Evolutionary conservation across 1,140 invertebrate species (phyloP).

Genomic region (Brachionus koreanus): DNA sequence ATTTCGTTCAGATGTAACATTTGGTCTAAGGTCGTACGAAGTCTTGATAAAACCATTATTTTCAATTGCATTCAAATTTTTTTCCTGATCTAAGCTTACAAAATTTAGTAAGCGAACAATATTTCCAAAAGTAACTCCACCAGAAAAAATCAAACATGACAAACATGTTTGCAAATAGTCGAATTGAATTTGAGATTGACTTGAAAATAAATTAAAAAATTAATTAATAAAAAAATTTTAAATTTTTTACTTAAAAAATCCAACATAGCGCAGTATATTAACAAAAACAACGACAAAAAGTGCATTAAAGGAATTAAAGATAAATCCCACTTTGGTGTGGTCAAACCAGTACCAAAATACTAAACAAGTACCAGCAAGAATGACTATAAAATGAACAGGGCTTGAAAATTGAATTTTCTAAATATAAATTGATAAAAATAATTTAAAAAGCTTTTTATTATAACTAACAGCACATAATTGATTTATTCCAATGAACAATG

Average conservation of each 20-base stretch:
- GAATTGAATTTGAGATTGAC: conserved; percentile 21
- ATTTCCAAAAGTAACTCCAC: conserved; percentile 29
- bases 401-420: conserved; percentile 44
- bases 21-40: neutral
- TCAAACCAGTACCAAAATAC: conserved; percentile 45
- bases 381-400: conserved; percentile 16
- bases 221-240: neutral
- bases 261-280: conserved; percentile 1
- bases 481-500: conserved; percentile 29
- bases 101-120: conserved; percentile 8
- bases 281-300: neutral
- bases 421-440: neutral
- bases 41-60: neutral
- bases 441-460: neutral
- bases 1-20: neutral
- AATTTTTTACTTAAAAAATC: conserved; percentile 21
- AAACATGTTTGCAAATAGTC: conserved; percentile 42
- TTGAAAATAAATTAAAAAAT: conserved; percentile 1
- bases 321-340: conserved; percentile 18
- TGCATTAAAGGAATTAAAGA: conserved; percentile 37
- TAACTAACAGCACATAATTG: conserved; percentile 39
- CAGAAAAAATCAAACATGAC: conserved; percentile 33
- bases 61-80: neutral
- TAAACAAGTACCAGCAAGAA: neutral
- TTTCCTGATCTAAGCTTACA: conserved; percentile 4